phyloP scores from a whole-genome alignment of 2,113 vertebrate genomes.

The Pica pica region DNA sequence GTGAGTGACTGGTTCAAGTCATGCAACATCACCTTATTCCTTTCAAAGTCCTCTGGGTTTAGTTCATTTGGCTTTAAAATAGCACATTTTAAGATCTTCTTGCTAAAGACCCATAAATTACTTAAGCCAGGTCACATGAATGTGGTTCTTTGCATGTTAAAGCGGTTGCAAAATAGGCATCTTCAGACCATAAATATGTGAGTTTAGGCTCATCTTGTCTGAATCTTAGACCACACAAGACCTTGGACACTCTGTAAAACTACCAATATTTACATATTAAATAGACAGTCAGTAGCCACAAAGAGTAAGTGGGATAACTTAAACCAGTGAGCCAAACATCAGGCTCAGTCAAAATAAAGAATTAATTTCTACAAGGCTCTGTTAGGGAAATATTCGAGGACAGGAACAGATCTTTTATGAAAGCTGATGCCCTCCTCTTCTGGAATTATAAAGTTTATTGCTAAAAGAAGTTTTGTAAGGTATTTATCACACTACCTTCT shows the following conservation, averaged over 20 bases:
- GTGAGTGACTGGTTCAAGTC: background rate
- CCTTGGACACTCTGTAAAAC: background rate
- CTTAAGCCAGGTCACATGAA: background rate
- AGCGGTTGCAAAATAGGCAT: background rate
- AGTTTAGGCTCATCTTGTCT: background rate
- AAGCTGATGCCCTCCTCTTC: background rate
- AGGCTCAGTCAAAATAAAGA: background rate
- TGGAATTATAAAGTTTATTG: background rate
- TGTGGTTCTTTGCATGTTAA: background rate
- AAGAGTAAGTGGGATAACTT: background rate
- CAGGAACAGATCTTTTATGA: background rate
- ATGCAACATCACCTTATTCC: background rate
- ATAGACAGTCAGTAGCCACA: background rate
- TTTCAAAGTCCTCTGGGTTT: background rate
- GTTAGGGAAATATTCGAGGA: background rate
- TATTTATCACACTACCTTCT: background rate
- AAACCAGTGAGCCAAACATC: background rate
- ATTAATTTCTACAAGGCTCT: background rate
- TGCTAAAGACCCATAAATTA: background rate
- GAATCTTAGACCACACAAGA: background rate
- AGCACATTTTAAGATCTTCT: background rate
- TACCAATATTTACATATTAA: background rate
- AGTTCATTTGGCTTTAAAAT: background rate
- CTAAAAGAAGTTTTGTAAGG: background rate
- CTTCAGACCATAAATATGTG: conserved; percentile 1